Base-by-base conservation (phyloP, 35 echinoderm and acorn worm species). In the Apostichopus japonicus region DNA sequence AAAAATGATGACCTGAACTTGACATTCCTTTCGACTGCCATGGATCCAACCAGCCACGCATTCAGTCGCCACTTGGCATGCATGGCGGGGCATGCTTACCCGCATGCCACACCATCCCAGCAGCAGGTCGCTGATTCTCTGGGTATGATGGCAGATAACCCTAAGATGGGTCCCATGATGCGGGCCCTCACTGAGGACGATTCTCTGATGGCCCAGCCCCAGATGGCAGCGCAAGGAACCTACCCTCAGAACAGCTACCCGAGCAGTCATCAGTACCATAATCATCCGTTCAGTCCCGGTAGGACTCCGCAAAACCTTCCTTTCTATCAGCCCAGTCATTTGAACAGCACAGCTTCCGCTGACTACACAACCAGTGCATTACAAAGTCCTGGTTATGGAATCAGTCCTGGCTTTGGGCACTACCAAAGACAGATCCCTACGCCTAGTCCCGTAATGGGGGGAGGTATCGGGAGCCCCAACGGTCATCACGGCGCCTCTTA, bases 151-250 rank as follows among this genome's bases (percentile, higher is more conserved):
- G 63, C 63, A 67, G 94, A 95, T 56, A 79, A 90, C n/a, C 80
- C 94, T 44, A 95, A 92, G 65, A 95, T 94, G 93, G 95, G 95
- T 55, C 95, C 95, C 17, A 96, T 94, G 95, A 97, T 94, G 95
- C 23, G 95, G 53, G 90, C 95, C 53, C 92, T 97, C 11, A 97
- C 95, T 17, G 95, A 97, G 77, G 95, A 97, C 65, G 94, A 95
- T 79, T 23, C 88, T 15, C 75, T 77, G 7, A 87, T 87, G 53
- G 56, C 63, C 27, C 93, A 58, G 23, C 61, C 51, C 53, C 77
- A 79, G 11, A 62, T 88, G 24, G 77, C 91, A 56, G 72, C 59
- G 5, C 93, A 90, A 73, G 75, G 73, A 23, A 54, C n/a, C 16
- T 87, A 13, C 19, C 22, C 92, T 65, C 87, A 57, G 81, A 89